Conservation (phyloP, 2,888 invertebrate species). For the Patella ulyssiponensis region DNA sequence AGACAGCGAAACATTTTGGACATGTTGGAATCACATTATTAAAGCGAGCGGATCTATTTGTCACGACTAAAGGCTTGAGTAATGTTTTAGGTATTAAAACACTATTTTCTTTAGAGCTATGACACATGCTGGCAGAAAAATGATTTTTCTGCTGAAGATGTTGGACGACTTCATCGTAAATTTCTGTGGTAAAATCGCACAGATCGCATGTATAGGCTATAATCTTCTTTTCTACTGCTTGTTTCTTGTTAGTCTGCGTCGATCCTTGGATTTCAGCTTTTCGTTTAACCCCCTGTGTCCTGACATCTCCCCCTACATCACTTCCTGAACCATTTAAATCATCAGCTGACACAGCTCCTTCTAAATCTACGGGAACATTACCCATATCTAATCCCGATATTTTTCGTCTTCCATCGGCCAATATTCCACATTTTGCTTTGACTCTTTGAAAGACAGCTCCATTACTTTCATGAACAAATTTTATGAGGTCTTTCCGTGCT, state of each 20-base stretch:
- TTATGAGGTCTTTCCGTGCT: not conserved
- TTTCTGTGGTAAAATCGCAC: slow-evolving; percentile 3
- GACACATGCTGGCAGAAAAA: slow-evolving; percentile 10
- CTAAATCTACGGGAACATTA: slow-evolving; percentile 3
- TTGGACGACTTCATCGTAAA: not conserved
- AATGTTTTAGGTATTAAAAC: not conserved
- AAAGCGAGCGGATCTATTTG: not conserved
- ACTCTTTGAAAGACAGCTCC: slow-evolving; percentile 4
- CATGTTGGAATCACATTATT: not conserved
- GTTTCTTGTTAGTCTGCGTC: not conserved
- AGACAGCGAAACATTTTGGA: not conserved
- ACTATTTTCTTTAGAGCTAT: not conserved
- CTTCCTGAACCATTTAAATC: not conserved
- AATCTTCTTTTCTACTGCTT: slow-evolving; percentile 1
- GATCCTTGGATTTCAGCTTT: not conserved
- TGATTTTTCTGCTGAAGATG: not conserved
- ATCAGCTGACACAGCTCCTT: not conserved
- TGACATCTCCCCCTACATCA: too few species aligned
- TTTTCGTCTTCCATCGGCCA: slow-evolving; percentile 1
- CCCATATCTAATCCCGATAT: not conserved
- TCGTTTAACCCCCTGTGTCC: not conserved
- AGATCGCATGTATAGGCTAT: slow-evolving; percentile 1
- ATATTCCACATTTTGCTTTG: slow-evolving; percentile 1
- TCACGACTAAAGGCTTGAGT: slow-evolving; percentile 6
- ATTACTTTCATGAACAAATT: slow-evolving; percentile 5